Conservation (phyloP, 1,140 invertebrate species). For the Bilobella aurantiaca region DNA sequence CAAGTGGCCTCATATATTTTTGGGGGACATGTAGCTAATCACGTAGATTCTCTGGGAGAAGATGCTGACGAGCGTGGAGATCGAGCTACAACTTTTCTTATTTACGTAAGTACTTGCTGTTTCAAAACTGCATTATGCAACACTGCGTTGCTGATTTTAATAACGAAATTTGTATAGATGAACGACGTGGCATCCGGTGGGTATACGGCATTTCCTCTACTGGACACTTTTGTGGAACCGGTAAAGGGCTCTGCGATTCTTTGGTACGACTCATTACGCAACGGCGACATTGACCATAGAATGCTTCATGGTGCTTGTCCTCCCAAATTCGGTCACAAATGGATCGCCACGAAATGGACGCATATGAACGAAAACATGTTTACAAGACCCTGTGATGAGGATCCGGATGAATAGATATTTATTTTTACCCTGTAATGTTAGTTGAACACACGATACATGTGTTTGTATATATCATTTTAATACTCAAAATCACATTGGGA, state of each 20-base stretch:
- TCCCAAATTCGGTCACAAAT: conserved; percentile 12
- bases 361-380: conserved; percentile 22
- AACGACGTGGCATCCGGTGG: conserved; percentile 14
- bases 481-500: too few species aligned
- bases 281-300: conserved; percentile 12
- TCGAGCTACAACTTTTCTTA: conserved; percentile 19
- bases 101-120: conserved; percentile 17
- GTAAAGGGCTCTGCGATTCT: conserved; percentile 23
- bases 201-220: conserved; percentile 14
- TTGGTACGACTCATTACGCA: conserved; percentile 17
- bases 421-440: too few species aligned
- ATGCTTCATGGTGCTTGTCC: conserved; percentile 23
- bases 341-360: conserved; percentile 26
- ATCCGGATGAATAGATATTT: background rate
- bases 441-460: too few species aligned
- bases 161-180: background rate
- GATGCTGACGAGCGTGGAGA: conserved; percentile 6
- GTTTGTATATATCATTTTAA: too few species aligned
- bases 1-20: conserved; percentile 3
- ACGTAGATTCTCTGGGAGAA: conserved; percentile 15
- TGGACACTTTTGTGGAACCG: conserved; percentile 13
- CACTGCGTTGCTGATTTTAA: background rate
- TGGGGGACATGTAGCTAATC: conserved; percentile 11
- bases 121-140: too few species aligned
- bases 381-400: conserved; percentile 8